Base-by-base conservation (phyloP, 2,888 invertebrate genomes). In the Trichogramma dendrolimi region DNA sequence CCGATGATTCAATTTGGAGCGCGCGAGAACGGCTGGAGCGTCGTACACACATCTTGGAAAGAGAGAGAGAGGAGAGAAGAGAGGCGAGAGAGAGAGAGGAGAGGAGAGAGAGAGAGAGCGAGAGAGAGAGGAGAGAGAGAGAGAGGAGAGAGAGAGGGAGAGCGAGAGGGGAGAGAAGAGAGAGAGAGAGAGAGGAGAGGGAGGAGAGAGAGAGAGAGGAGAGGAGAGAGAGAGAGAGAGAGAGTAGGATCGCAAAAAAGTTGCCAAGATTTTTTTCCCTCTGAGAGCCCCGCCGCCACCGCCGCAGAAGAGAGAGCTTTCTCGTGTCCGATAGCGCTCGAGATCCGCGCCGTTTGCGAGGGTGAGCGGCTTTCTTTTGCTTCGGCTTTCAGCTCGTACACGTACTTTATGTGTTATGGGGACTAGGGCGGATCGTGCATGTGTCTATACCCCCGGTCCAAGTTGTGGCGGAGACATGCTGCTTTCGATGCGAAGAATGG, bases 241-340 rank as follows among this genome's bases (percentile, higher is more conserved):
- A 41, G 51, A 39, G 51, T 5, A 41, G 51, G 7, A 10, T 51
- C 5, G 40, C 14, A 5, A 51, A 51, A 51, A 49, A 27, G 27
- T 27, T 27, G 27, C 2, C 27, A 27, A 27, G 27, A 27, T 27
- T 27, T 27, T 27, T 27, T 27, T 27, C 27, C 46, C 46, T 46
- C n/a, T 46, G 46, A 46, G n/a, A 46, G 8, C n/a, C n/a, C 46
- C 46, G 10, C 10, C n/a, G 10, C 61, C 59, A 59, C 60, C 64
- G 51, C 61, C 51, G 42, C 43, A 56, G 71, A 67, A 64, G 70
- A 70, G 72, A 77, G 72, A 78, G 78, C 78, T 77, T 77, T 77
- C 75, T 73, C 77, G 69, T 77, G 77, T 77, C 72, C 72, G 67
- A 70, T 70, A 69, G 70, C 68, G 67, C 66, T 59, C 27, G 27